Evolutionary conservation across 1,140 invertebrate species (phyloP), one percentile per base, ranked within the genome.

Genomic region (Papilio dardanus): DNA sequence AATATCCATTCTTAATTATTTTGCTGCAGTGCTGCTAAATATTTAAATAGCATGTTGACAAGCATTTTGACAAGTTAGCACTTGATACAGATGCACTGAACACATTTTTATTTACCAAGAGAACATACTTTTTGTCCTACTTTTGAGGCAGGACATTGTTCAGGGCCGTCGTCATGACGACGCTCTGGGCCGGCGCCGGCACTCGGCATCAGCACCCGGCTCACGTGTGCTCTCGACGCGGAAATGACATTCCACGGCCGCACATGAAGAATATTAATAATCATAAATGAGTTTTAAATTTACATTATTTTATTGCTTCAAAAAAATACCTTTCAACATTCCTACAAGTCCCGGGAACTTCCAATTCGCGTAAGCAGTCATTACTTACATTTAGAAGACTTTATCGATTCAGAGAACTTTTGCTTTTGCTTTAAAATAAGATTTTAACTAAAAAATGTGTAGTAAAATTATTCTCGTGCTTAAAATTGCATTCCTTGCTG

Each of bases 401-500:
- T n/a, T n/a, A n/a, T n/a, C n/a, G n/a, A 37, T 37, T 37, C 2
- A 50, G 19, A 30, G 21, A 30, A 24, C 24, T 16, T 28, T 62
- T 62, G 54, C n/a, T n/a, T n/a, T n/a, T n/a, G n/a, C n/a, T n/a
- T n/a, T n/a, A n/a, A n/a, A n/a, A n/a, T n/a, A n/a, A n/a, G n/a
- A n/a, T n/a, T n/a, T n/a, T n/a, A n/a, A n/a, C n/a, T n/a, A n/a
- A n/a, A n/a, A n/a, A n/a, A n/a, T n/a, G n/a, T n/a, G n/a, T n/a
- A n/a, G n/a, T n/a, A n/a, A n/a, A n/a, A n/a, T n/a, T 19, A 19
- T 12, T 8, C 21, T 42, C 12, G 24, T 14, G 28, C 35, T 46
- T 71, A n/a, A 71, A 71, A 71, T 71, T 71, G 40, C 68, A 71
- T 71, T 50, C 68, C 28, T 3, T 19, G 28, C n/a, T 16, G 68